These are phyloP conservation scores for Dichetophora obliterata DNA, from an alignment of 2,888 invertebrate species.

Conservation along the genomic window DNA sequence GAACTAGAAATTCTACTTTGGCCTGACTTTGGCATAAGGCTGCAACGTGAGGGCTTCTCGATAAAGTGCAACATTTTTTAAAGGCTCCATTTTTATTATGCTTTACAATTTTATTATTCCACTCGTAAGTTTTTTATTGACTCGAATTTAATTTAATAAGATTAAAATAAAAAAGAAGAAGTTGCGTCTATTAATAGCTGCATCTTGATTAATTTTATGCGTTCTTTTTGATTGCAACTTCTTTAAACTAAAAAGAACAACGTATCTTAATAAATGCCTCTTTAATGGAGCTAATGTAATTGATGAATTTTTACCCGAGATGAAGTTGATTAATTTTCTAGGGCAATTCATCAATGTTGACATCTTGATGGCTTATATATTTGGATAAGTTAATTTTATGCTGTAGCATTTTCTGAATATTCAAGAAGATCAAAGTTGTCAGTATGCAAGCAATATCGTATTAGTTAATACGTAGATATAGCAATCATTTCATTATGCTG, in stretches of 20 bases:
- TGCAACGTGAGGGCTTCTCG: not conserved
- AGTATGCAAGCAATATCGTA: too few species aligned
- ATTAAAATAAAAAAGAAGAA: not conserved
- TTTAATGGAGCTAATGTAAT: slow-evolving; percentile 21
- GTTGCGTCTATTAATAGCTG: slow-evolving; percentile 21
- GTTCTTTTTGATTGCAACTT: not conserved
- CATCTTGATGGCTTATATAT: too few species aligned
- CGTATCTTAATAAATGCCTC: not conserved
- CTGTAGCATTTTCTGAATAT: too few species aligned
- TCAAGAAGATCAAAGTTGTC: too few species aligned
- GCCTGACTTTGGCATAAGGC: too few species aligned
- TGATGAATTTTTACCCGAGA: not conserved
- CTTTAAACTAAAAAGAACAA: not conserved
- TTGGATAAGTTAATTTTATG: too few species aligned
- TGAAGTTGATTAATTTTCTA: too few species aligned
- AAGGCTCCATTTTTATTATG: not conserved
- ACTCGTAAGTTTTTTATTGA: not conserved
- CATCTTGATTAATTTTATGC: not conserved
- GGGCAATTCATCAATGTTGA: too few species aligned
- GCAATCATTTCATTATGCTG: too few species aligned
- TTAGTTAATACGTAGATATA: too few species aligned
- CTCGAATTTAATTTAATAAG: slow-evolving; percentile 5
- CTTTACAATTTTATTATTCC: not conserved
- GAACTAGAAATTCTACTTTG: slow-evolving; percentile 15
- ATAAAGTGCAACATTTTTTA: not conserved